These are phyloP conservation scores for Diadumene lineata DNA, from an alignment of 92 coral and sea anemone species.

Conservation along the genomic window DNA sequence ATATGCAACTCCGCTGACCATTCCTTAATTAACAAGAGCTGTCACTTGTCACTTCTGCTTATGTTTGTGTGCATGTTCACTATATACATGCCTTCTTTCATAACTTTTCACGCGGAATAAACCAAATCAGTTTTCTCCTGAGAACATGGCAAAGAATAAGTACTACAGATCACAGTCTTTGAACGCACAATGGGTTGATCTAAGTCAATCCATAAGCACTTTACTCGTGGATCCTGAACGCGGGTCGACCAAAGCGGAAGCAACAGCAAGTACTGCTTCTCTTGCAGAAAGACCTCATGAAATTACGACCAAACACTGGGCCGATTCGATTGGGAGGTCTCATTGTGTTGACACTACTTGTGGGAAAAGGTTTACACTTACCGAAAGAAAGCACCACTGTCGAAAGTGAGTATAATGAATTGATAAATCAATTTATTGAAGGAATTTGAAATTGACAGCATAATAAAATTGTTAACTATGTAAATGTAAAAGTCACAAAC, in stretches of 20 bases:
- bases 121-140: background rate
- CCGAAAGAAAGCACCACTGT: constrained; percentile 93
- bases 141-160: constrained; percentile 23
- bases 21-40: background rate
- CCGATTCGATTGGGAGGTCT: constrained; percentile 41
- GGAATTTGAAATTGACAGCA: no score
- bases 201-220: constrained; percentile 74
- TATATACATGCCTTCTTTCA: background rate
- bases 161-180: constrained; percentile 73
- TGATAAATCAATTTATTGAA: no score
- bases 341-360: constrained; percentile 63
- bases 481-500: no score
- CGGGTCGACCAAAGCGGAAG: constrained; percentile 50
- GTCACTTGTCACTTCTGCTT: background rate
- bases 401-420: constrained; percentile 68
- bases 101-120: background rate
- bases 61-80: background rate
- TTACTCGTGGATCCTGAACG: constrained; percentile 76
- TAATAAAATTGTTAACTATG: no score
- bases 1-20: constrained; percentile 15
- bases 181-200: constrained; percentile 86
- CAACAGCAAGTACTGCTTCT: background rate
- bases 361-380: constrained; percentile 69
- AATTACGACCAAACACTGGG: constrained; percentile 74
- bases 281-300: constrained; percentile 35